A percentile compares a stretch with the other conserved stretches of the same genome.
Conservation (phyloP, 2,888 invertebrate genomes). For the Athrips mouffetella region DNA sequence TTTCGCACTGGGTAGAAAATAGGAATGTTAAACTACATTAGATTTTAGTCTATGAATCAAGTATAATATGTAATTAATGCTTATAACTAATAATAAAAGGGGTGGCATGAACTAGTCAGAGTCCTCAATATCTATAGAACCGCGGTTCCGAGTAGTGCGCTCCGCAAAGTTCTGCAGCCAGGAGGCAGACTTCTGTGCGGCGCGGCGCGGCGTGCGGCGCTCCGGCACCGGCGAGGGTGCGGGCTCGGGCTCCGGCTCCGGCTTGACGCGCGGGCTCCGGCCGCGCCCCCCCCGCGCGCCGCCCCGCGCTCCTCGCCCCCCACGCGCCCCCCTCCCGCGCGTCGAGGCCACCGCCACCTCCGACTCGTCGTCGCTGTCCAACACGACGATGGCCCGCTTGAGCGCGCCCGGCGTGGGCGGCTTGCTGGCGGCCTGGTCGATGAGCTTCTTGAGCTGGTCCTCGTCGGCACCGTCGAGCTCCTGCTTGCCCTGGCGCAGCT, state of each 20-base stretch:
- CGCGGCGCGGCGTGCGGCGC: slow-evolving; percentile 64
- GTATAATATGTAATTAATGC: neutral
- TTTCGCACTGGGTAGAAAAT: too few relatives aligned
- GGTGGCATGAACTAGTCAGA: slow-evolving; percentile 42
- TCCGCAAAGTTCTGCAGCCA: slow-evolving; percentile 48
- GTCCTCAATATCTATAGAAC: slow-evolving; percentile 58
- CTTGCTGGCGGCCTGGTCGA: slow-evolving; percentile 41
- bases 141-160: slow-evolving; percentile 39
- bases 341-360: slow-evolving; percentile 28
- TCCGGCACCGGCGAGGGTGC: slow-evolving; percentile 34
- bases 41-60: too few relatives aligned
- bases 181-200: slow-evolving; percentile 52
- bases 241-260: slow-evolving; percentile 31
- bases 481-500: slow-evolving; percentile 49
- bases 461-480: slow-evolving; percentile 58
- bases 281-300: slow-evolving; percentile 25
- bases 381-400: slow-evolving; percentile 44
- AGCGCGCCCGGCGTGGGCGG: slow-evolving; percentile 34
- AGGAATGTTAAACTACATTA: too few relatives aligned
- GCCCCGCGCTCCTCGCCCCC: slow-evolving; percentile 35
- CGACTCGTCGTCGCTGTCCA: slow-evolving; percentile 57
- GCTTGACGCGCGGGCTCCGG: slow-evolving; percentile 48
- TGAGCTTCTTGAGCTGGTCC: slow-evolving; percentile 42
- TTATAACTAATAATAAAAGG: neutral
- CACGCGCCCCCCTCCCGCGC: slow-evolving; percentile 34